A percentile compares a stretch with the other conserved stretches of the same genome.
Evolutionary conservation across 2,888 invertebrate genomes (phyloP).

Genomic region (Apodemia zela): DNA sequence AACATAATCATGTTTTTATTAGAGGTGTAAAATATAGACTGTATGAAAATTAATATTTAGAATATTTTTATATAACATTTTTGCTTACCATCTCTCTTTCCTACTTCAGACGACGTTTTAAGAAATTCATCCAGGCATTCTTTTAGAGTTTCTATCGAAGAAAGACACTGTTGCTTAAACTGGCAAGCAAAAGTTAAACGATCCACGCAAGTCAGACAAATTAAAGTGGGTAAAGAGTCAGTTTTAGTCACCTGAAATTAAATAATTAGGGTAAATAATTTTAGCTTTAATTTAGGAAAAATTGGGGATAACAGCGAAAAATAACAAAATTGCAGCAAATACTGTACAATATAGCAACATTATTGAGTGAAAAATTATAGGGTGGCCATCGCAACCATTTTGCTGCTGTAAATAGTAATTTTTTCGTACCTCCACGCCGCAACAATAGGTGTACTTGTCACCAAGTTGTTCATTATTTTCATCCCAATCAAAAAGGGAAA

Average conservation of each 20-base stretch:
- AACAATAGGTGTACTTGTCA: slow-evolving; percentile 72
- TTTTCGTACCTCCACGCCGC: slow-evolving; percentile 74
- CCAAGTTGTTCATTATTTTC: slow-evolving; percentile 78
- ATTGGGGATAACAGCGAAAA: slow-evolving; percentile 73
- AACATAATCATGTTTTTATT: too few species aligned
- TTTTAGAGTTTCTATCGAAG: slow-evolving; percentile 71
- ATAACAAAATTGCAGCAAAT: slow-evolving; percentile 52
- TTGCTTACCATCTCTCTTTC: slow-evolving; percentile 9
- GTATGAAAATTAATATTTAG: not conserved
- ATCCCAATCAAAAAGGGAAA: slow-evolving; percentile 77
- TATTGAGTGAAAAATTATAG: slow-evolving; percentile 70
- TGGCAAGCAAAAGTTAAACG: slow-evolving; percentile 69
- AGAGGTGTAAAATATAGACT: not conserved
- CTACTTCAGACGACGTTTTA: slow-evolving; percentile 52
- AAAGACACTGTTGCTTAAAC: slow-evolving; percentile 72
- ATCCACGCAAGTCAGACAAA: slow-evolving; percentile 74
- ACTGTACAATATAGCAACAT: slow-evolving; percentile 75
- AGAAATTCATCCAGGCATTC: slow-evolving; percentile 73
- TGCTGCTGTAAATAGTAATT: slow-evolving; percentile 50
- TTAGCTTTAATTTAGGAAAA: slow-evolving; percentile 33
- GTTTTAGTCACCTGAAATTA: slow-evolving; percentile 65
- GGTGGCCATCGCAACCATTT: slow-evolving; percentile 81
- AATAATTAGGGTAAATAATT: slow-evolving; percentile 26
- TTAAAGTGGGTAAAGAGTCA: slow-evolving; percentile 71
- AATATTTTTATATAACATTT: not conserved